These are phyloP conservation scores for Ganaspis sp. DNA, from an alignment of 1,140 invertebrate species.

Conservation along the genomic window DNA sequence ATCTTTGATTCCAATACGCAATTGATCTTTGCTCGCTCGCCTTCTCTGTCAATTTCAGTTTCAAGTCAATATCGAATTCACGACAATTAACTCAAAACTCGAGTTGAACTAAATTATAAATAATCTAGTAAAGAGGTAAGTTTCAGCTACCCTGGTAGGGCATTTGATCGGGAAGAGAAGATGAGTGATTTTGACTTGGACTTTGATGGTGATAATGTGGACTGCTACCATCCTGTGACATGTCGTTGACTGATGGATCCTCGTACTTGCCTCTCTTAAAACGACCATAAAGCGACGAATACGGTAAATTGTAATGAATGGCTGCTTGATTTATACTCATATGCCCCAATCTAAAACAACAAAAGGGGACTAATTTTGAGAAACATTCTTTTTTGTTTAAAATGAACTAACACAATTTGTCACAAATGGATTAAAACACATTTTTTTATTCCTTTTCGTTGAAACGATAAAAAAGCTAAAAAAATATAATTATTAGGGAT, in stretches of 20 bases:
- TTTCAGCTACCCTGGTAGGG: conserved; percentile 77
- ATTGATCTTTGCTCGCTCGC: conserved; percentile 33
- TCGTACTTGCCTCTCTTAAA: conserved; percentile 86
- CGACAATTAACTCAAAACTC: conserved; percentile 47
- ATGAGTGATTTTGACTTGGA: conserved; percentile 73
- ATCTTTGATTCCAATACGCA: conserved; percentile 42
- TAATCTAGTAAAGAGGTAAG: conserved; percentile 74
- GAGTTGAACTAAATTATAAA: conserved; percentile 57
- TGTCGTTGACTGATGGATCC: conserved; percentile 73
- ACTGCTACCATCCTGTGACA: conserved; percentile 73
- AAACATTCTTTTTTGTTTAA: no score
- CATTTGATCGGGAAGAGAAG: conserved; percentile 75
- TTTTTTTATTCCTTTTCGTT: no score
- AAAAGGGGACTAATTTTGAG: conserved; percentile 32
- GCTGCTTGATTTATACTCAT: conserved; percentile 96
- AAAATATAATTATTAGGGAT: no score
- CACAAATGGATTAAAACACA: no score
- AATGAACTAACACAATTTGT: no score
- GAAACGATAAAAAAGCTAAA: no score
- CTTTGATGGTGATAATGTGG: conserved; percentile 74
- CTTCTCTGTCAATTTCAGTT: conserved; percentile 27
- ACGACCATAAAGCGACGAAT: conserved; percentile 91
- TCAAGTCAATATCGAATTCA: neutral
- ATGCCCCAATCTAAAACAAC: conserved; percentile 84
- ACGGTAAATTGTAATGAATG: conserved; percentile 93